Conservation (phyloP, 1,140 invertebrate species). For the Dendroctonus valens region DNA sequence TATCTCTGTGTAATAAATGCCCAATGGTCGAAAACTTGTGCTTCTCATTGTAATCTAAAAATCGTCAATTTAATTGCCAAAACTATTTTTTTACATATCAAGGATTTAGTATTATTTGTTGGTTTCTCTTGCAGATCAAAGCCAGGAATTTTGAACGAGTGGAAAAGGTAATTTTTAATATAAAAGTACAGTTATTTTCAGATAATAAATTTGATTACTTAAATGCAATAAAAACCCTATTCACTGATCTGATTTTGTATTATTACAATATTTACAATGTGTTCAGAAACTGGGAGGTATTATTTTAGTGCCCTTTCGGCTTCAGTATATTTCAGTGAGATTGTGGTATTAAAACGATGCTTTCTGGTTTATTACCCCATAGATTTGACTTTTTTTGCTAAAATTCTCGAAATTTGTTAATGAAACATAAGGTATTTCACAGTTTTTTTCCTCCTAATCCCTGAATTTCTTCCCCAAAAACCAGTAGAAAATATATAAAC, state of each 20-base stretch:
- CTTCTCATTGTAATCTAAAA: too few relatives aligned
- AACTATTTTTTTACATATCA: too few relatives aligned
- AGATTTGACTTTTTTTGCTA: constrained; percentile 9
- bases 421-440: constrained; percentile 33
- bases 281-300: constrained; percentile 62
- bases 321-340: constrained; percentile 6
- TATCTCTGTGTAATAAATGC: too few relatives aligned
- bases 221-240: too few relatives aligned
- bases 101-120: background rate
- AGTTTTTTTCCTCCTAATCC: constrained; percentile 15
- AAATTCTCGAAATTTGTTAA: constrained; percentile 38
- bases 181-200: background rate
- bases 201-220: too few relatives aligned
- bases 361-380: constrained; percentile 43
- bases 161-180: constrained; percentile 80
- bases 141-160: constrained; percentile 94
- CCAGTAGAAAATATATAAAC: background rate
- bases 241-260: too few relatives aligned
- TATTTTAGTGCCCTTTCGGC: constrained; percentile 52
- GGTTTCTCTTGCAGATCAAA: constrained; percentile 75
- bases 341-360: constrained; percentile 40
- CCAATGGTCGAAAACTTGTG: too few relatives aligned
- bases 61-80: too few relatives aligned
- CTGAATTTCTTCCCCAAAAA: constrained; percentile 4
- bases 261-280: constrained; percentile 18